Evolutionary conservation across 2,888 invertebrate genomes (phyloP), one percentile per base, ranked within the genome.

Genomic region (Stratiomys singularior): DNA sequence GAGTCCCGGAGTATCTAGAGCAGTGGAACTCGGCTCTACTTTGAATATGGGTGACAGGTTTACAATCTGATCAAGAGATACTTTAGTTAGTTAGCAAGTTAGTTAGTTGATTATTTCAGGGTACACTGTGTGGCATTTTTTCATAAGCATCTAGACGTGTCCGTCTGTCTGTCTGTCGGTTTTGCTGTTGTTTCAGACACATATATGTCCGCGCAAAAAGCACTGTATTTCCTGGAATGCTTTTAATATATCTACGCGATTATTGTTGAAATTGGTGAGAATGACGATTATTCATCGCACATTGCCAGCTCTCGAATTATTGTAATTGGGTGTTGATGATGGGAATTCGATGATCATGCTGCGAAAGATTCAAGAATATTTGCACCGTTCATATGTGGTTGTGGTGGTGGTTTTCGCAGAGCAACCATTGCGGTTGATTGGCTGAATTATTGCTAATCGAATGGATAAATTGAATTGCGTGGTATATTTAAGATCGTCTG

Each of bases 291-390:
- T 69, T 69, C 69, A 69, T 69, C 47, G 47, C 69, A 46, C 69
- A 46, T 69, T 47, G 18, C 21, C 13, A 46, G 46, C 18, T 69
- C 47, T 46, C 69, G 69, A 69, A 25, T 69, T 46, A 27, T 67
- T 67, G 69, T 69, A 69, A 69, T 69, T 74, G 60, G 74, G 74
- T 74, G 74, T 58, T 74, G 74, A 74, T 58, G 18, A 72, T 72
- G 52, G 74, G 37, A 58, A 37, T 30, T 27, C 21, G 30, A 25
- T 21, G 44, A 37, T 74, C 74, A 58, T 74, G 60, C 74, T 74
- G 74, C 18, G 74, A 74, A n/a, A 28, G 37, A 37, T 37, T 3
- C 37, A 37, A 37, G 37, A 37, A 37, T 37, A 37, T 37, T 9
- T 37, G 9, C 37, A 5, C 9, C 5, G 37, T 5, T n/a, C n/a